Base-by-base conservation (phyloP, 2,113 vertebrate genomes). In the Chaenocephalus aceratus region DNA sequence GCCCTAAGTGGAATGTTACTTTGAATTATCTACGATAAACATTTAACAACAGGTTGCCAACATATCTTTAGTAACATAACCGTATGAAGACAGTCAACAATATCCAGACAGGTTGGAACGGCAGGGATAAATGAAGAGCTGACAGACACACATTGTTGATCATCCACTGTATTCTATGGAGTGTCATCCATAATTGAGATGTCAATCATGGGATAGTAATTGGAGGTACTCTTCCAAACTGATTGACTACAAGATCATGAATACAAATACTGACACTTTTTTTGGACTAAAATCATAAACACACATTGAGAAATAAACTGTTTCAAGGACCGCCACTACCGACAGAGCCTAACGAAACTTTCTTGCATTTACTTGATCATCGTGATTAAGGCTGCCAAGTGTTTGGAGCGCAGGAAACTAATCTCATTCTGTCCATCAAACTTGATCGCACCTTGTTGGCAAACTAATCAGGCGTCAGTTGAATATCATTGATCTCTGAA, bases 401-500 rank as follows among this genome's bases (percentile, higher is more conserved):
- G 68, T 75, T 84, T 13, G 60, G 77, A 44, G 52, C 61, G 53
- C 51, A 12, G 41, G 13, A 81, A 83, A 71, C 69, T 67, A 73
- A 85, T 77, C 74, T 18, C 51, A 82, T 66, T 85, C 66, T 78
- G 65, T 75, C 73, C 59, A 23, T 8, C 72, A 82, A 73, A 71
- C 60, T 45, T 48, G 57, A 84, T 65, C 52, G 60, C 73, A 79
- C 75, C 53, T 77, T 65, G 77, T 82, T 86, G 82, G 80, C 48
- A 82, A 87, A 88, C 61, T 80, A 82, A 77, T 85, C 51, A 73
- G 51, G 52, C 57, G 65, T 78, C 62, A 76, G 69, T 71, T 84
- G 73, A 75, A 80, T 70, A 76, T 49, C 62, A 88, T 84, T 83
- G 85, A 89, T 89, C 69, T 59, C 4, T 62, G 51, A 48, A 82